Evolutionary conservation across 2,113 vertebrate species (phyloP).

Genomic region (Morone chrysops): DNA sequence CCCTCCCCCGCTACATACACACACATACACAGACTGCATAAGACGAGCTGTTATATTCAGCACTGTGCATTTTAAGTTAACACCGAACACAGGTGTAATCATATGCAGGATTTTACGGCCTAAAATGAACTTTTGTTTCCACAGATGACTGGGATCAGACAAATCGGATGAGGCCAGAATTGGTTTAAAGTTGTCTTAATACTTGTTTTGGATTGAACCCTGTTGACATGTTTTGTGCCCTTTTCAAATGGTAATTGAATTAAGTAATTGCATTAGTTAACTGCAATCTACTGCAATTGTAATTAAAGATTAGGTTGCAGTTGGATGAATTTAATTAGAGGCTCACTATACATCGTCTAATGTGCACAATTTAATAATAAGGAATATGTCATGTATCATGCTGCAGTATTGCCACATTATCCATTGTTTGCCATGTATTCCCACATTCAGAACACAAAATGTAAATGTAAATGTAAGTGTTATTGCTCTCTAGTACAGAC

Average conservation of each 20-base stretch:
- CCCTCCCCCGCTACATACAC: slow-evolving; percentile 7
- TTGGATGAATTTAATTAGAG: slow-evolving; percentile 1
- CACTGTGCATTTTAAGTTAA: slow-evolving; percentile 2
- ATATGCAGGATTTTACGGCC: slow-evolving; percentile 40
- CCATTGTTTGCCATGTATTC: too few relatives aligned
- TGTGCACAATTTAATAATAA: slow-evolving; percentile 12
- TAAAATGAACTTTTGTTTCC: slow-evolving; percentile 51
- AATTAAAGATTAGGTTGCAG: slow-evolving; percentile 35
- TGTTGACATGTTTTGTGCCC: slow-evolving; percentile 4
- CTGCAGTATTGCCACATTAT: not conserved
- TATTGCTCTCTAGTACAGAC: not conserved
- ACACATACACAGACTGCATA: not conserved
- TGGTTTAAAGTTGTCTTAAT: slow-evolving; percentile 40
- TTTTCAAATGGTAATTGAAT: slow-evolving; percentile 42
- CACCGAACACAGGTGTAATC: slow-evolving; percentile 9
- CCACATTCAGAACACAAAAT: slow-evolving; percentile 2
- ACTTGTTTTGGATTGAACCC: slow-evolving; percentile 26
- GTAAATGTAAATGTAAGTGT: slow-evolving; percentile 21
- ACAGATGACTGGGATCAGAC: slow-evolving; percentile 60
- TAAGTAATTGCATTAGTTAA: slow-evolving; percentile 51
- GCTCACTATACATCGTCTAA: not conserved
- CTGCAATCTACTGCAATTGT: slow-evolving; percentile 25
- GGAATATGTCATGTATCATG: slow-evolving; percentile 3
- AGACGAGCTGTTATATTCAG: slow-evolving; percentile 23
- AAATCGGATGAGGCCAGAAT: slow-evolving; percentile 60